Evolutionary conservation across 2,797 vertebrate genomes (phyloP).

Genomic region (Anolis apletophallus): DNA sequence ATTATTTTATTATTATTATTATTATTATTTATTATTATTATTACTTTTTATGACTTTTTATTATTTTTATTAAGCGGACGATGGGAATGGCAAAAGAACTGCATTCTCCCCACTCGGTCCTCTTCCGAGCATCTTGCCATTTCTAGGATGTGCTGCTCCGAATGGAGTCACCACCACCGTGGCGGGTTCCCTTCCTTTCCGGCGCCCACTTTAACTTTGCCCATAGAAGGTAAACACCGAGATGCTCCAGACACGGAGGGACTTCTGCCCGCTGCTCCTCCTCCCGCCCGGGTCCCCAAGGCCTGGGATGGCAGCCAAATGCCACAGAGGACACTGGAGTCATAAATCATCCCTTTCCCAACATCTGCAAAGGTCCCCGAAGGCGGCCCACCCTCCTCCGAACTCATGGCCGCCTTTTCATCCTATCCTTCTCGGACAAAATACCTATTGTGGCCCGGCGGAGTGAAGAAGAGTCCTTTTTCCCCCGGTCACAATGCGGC

Average conservation of each 20-base stretch:
- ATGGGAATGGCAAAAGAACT: background rate
- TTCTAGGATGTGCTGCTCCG: accelerated
- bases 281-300: conserved; percentile 73
- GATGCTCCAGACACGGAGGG: conserved; percentile 75
- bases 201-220: conserved; percentile 64
- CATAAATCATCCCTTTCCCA: conserved; percentile 95
- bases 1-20: no score
- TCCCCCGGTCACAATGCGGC: conserved; percentile 88
- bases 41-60: no score
- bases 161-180: accelerated
- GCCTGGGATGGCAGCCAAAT: conserved; percentile 94
- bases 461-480: conserved; percentile 93
- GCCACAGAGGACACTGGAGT: conserved; percentile 90
- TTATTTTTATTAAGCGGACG: no score
- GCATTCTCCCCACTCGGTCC: background rate
- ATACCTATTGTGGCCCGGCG: conserved; percentile 89
- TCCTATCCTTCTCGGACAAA: conserved; percentile 90
- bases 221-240: conserved; percentile 81
- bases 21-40: no score
- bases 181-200: accelerated
- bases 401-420: conserved; percentile 78
- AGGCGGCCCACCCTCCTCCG: conserved; percentile 81
- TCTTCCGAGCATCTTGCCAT: background rate
- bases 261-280: conserved; percentile 47
- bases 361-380: conserved; percentile 89